These are phyloP conservation scores for Parus major DNA, from an alignment of 2,113 vertebrate genomes.

Conservation along the genomic window DNA sequence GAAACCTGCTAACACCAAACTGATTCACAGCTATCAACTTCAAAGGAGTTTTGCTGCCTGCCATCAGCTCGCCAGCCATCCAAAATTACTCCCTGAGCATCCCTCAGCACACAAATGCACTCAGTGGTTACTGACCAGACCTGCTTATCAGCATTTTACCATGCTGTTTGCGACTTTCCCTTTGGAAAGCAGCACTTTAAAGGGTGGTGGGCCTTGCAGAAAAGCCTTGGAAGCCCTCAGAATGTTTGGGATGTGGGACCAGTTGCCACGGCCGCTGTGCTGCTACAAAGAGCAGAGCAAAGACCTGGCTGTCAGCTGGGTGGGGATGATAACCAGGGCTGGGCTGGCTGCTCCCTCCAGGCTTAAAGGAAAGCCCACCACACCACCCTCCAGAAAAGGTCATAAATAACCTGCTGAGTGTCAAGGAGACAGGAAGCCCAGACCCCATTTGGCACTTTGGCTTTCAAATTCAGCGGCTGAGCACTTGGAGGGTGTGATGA, in stretches of 20 bases:
- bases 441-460: not conserved
- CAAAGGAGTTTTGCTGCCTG: conserved; percentile 10
- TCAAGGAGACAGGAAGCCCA: conserved; percentile 4
- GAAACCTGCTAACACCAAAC: conserved; percentile 16
- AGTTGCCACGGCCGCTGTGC: not conserved
- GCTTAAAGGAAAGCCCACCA: not conserved
- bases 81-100: not conserved
- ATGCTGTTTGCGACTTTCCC: not conserved
- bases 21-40: not conserved
- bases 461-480: conserved; percentile 10
- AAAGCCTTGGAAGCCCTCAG: not conserved
- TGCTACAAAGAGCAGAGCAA: not conserved
- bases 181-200: not conserved
- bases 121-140: not conserved
- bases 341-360: not conserved
- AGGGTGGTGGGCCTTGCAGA: not conserved
- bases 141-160: not conserved
- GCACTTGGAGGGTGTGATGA: not conserved
- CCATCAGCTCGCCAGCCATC: not conserved
- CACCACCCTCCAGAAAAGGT: not conserved
- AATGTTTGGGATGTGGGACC: not conserved
- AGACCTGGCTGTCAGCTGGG: not conserved
- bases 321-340: not conserved
- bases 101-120: not conserved
- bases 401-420: not conserved